phyloP scores from a whole-genome alignment of 2,797 vertebrate species.

The Aeoliscus strigatus region DNA sequence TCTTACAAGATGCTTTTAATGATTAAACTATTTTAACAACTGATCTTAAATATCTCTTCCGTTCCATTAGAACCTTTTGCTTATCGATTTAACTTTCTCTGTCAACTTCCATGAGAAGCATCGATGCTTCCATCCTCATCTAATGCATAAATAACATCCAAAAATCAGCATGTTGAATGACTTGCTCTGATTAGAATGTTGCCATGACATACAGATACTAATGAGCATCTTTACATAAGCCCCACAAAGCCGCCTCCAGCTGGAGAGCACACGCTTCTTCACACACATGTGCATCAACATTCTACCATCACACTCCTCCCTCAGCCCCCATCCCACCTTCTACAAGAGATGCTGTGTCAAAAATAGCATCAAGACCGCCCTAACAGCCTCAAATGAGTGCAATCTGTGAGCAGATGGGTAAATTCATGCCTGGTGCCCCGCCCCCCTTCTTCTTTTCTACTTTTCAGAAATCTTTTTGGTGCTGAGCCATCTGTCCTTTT shows the following conservation, averaged over 20 bases:
- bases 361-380: constrained; percentile 52
- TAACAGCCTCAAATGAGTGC: constrained; percentile 50
- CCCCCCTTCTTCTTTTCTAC: constrained; percentile 31
- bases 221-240: constrained; percentile 12
- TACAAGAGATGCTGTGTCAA: constrained; percentile 37
- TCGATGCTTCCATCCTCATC: too few species aligned
- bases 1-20: too few species aligned
- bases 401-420: constrained; percentile 61
- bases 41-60: too few species aligned
- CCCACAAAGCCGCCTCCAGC: constrained; percentile 17
- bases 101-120: too few species aligned
- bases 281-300: constrained; percentile 16
- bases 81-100: too few species aligned
- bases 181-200: too few species aligned
- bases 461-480: constrained; percentile 47
- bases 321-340: constrained; percentile 35
- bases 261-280: constrained; percentile 37
- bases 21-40: too few species aligned
- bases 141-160: too few species aligned
- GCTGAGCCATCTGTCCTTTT: constrained; percentile 52
- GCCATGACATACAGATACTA: constrained; percentile 12
- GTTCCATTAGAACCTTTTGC: too few species aligned
- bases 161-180: too few species aligned
- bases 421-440: constrained; percentile 14
- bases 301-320: constrained; percentile 18